Evolutionary conservation across 2,113 vertebrate genomes (phyloP), one percentile per base, ranked within the genome.

Genomic region (Hyaena hyaena): DNA sequence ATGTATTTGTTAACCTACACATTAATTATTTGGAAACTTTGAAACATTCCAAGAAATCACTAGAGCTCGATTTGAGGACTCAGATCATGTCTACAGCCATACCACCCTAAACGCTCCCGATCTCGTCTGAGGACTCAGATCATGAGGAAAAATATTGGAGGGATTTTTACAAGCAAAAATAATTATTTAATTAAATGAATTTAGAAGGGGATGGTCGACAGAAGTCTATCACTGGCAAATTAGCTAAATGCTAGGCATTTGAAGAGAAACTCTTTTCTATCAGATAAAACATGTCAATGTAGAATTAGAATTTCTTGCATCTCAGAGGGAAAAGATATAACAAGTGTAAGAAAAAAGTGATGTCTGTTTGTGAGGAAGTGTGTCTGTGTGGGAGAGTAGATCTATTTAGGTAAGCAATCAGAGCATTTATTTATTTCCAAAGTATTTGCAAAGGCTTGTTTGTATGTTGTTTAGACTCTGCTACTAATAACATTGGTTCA

Each of bases 11-110:
- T 95, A 93, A 86, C 80, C 17, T 92, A 53, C 39, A 35, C 4
- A 74, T 80, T 96, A 77, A 94, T 74, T 80, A 53, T 61, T 69
- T 87, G 55, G 88, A 21, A 80, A 66, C 43, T 88, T 80, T 66
- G 66, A 81, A 80, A 81, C 17, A 85, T 48, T 84, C 23, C 6
- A 65, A 89, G 69, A 66, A 4, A 74, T 66, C 76, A 69, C 9
- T 50, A 35, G 58, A 76, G 4, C 0, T 39, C 39, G 4, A 39
- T 39, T 39, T 39, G 39, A 39, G 39, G 39, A 39, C 39, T 39
- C 39, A 39, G 39, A 39, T 39, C 39, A 39, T 39, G 39, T 39
- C 39, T 39, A 39, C 4, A 3, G 39, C 39, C 39, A 39, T 39
- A 39, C 39, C 39, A 39, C 39, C 39, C 39, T 39, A 4, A 39